Evolutionary conservation across 2,113 vertebrate species (phyloP).

Genomic region (Microcebus ravelobensis): DNA sequence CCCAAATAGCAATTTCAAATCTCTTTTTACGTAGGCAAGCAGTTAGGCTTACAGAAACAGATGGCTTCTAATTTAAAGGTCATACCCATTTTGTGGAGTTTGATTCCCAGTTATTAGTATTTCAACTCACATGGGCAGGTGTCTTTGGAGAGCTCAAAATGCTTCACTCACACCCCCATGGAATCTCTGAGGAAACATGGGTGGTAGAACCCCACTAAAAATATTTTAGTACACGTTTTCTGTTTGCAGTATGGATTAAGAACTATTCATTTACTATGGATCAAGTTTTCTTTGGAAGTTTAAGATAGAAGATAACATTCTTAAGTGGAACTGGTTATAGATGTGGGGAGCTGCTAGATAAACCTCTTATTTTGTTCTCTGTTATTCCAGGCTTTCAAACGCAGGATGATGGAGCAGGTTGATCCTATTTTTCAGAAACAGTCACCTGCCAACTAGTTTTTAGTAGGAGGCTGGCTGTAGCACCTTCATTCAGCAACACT

Average conservation of each 20-base stretch:
- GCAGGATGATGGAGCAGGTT: neutral
- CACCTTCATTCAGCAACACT: neutral
- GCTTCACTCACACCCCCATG: neutral
- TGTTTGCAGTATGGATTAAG: neutral
- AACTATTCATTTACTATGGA: neutral
- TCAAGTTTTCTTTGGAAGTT: neutral
- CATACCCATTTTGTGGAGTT: neutral
- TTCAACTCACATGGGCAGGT: neutral
- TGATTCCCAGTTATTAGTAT: neutral
- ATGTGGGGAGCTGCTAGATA: neutral
- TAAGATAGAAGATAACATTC: neutral
- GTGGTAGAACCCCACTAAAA: neutral
- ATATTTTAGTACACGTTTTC: constrained; percentile 25
- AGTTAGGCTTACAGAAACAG: constrained; percentile 27
- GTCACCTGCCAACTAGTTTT: neutral
- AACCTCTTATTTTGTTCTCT: neutral
- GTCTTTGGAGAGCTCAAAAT: constrained; percentile 10
- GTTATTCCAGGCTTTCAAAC: neutral
- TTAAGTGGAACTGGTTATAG: neutral
- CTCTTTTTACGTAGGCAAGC: constrained; percentile 5
- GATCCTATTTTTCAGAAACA: neutral
- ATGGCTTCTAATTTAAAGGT: constrained; percentile 9
- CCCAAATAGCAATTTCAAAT: neutral
- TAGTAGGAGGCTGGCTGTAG: neutral
- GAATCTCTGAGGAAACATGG: neutral